Conservation (phyloP, 2,888 invertebrate genomes). For the Halictus quadricinctus region DNA sequence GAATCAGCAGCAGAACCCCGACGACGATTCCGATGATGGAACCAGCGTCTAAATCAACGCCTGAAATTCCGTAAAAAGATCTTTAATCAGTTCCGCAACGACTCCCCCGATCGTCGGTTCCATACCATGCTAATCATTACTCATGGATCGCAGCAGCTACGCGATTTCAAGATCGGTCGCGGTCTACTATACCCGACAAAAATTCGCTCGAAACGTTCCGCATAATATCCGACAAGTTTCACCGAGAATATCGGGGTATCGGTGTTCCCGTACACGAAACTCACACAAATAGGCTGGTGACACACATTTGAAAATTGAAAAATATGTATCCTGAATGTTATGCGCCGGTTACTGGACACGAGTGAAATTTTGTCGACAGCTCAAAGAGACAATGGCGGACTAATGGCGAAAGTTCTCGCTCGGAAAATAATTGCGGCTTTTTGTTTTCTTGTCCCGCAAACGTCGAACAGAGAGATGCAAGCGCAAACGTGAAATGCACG, state of each 20-base stretch:
- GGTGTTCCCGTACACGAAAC: background rate
- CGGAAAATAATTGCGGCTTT: background rate
- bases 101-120: background rate
- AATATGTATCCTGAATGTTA: background rate
- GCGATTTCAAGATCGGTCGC: background rate
- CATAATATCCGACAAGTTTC: background rate
- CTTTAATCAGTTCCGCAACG: slow-evolving; percentile 10
- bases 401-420: background rate
- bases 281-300: background rate
- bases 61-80: slow-evolving; percentile 80
- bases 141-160: background rate
- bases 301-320: background rate
- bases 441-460: background rate
- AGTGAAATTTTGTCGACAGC: background rate
- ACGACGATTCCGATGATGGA: slow-evolving; percentile 91
- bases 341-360: background rate
- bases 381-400: background rate
- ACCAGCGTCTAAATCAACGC: slow-evolving; percentile 88
- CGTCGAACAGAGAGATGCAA: background rate
- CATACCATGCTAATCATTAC: background rate
- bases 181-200: background rate
- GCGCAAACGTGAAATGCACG: background rate
- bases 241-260: background rate
- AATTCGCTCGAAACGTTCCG: background rate
- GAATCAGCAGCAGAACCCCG: slow-evolving; percentile 87